Evolutionary conservation across 2,888 invertebrate genomes (phyloP).

Genomic region (Tetragonisca angustula): DNA sequence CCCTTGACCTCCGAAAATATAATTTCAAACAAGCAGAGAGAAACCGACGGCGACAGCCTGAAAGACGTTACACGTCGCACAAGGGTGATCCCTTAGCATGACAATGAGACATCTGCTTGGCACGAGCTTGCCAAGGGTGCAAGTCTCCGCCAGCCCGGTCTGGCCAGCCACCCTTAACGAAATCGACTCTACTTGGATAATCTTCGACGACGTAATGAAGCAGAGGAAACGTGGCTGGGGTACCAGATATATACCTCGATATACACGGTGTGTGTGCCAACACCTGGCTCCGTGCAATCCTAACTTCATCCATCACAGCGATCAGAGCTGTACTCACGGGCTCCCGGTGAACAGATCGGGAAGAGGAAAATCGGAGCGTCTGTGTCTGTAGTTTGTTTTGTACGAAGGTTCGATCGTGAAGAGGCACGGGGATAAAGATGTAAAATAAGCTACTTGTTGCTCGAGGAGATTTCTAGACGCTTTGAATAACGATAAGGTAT

Average conservation of each 20-base stretch:
- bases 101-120: conserved; percentile 83
- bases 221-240: conserved; percentile 49
- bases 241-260: conserved; percentile 30
- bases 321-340: conserved; percentile 26
- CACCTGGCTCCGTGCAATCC: conserved; percentile 60
- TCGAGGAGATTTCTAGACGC: background rate
- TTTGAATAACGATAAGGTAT: background rate
- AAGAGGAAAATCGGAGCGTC: background rate
- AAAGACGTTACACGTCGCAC: conserved; percentile 77
- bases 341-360: conserved; percentile 9
- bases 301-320: conserved; percentile 61
- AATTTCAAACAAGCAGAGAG: conserved; percentile 69
- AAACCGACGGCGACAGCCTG: conserved; percentile 67
- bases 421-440: background rate
- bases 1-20: conserved; percentile 50
- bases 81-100: conserved; percentile 79
- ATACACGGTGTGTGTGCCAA: conserved; percentile 42
- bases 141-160: conserved; percentile 55
- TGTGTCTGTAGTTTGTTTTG: background rate
- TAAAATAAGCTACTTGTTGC: conserved; percentile 1
- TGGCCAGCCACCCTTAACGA: conserved; percentile 73
- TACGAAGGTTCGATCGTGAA: too few relatives aligned
- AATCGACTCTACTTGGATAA: conserved; percentile 69
- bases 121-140: conserved; percentile 77
- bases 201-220: conserved; percentile 70